Evolutionary conservation across 2,888 invertebrate genomes (phyloP).

Genomic region (Temnothorax ravouxi): DNA sequence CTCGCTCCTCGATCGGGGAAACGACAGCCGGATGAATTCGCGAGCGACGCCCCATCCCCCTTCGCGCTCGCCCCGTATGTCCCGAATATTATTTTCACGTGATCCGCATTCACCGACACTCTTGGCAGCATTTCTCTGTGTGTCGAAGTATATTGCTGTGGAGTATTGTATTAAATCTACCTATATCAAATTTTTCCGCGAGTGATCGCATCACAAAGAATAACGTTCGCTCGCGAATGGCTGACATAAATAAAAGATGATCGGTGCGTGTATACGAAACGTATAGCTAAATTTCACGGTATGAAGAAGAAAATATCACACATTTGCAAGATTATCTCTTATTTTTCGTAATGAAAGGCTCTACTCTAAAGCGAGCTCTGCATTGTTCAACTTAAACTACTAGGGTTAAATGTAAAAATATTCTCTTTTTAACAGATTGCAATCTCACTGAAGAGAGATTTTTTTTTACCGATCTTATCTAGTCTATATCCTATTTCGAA

Average conservation of each 20-base stretch:
- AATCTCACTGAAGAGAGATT: too few species aligned
- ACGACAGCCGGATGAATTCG: conserved; percentile 47
- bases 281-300: not conserved
- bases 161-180: conserved; percentile 38
- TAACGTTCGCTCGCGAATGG: conserved; percentile 4
- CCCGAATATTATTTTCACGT: conserved; percentile 48
- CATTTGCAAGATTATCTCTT: not conserved
- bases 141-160: conserved; percentile 7
- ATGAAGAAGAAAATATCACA: not conserved
- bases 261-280: not conserved
- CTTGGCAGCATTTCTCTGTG: not conserved
- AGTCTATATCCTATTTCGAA: too few species aligned
- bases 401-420: too few species aligned
- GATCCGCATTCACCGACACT: conserved; percentile 19
- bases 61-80: not conserved
- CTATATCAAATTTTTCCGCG: conserved; percentile 35
- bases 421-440: too few species aligned
- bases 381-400: too few species aligned
- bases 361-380: too few species aligned
- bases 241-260: not conserved
- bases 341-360: too few species aligned
- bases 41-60: not conserved
- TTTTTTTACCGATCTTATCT: too few species aligned
- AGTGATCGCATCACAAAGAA: conserved; percentile 29
- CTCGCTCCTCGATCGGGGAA: conserved; percentile 37